These are phyloP conservation scores for Parazoanthus darwini DNA, from an alignment of 92 coral and sea anemone genomes.

Conservation along the genomic window DNA sequence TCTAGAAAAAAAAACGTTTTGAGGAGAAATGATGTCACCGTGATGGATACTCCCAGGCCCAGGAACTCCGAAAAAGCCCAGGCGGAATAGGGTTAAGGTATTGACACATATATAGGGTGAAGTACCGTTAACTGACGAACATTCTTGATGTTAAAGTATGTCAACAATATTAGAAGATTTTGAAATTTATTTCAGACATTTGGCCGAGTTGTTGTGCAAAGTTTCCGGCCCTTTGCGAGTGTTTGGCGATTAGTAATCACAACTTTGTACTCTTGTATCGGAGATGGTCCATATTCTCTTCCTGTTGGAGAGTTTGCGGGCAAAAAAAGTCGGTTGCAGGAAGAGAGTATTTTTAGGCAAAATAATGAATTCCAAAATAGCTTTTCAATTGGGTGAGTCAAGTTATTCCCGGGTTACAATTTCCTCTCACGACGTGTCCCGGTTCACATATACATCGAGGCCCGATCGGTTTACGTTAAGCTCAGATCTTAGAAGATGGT, in stretches of 20 bases:
- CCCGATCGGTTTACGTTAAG: neutral
- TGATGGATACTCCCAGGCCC: no score
- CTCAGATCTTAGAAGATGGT: neutral
- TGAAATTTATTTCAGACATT: neutral
- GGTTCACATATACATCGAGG: neutral
- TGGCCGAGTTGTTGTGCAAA: neutral
- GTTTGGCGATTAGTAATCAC: neutral
- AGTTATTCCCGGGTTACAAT: conserved; percentile 16
- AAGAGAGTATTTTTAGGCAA: neutral
- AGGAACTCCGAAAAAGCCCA: no score
- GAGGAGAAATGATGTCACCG: no score
- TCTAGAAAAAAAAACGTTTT: no score
- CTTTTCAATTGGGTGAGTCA: conserved; percentile 1
- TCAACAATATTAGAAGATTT: neutral
- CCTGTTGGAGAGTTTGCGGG: conserved; percentile 27
- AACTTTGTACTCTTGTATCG: neutral
- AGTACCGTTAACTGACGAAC: neutral
- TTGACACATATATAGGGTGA: neutral
- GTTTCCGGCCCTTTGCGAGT: neutral
- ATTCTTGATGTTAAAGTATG: neutral
- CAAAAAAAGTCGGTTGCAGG: neutral
- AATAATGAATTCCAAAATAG: neutral
- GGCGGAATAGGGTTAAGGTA: neutral
- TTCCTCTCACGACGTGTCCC: conserved; percentile 14
- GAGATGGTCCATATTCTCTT: conserved; percentile 18